A percentile compares a stretch with the other conserved stretches of the same genome.
Evolutionary conservation across 1,140 invertebrate species (phyloP).

Genomic region (Littorina saxatilis): DNA sequence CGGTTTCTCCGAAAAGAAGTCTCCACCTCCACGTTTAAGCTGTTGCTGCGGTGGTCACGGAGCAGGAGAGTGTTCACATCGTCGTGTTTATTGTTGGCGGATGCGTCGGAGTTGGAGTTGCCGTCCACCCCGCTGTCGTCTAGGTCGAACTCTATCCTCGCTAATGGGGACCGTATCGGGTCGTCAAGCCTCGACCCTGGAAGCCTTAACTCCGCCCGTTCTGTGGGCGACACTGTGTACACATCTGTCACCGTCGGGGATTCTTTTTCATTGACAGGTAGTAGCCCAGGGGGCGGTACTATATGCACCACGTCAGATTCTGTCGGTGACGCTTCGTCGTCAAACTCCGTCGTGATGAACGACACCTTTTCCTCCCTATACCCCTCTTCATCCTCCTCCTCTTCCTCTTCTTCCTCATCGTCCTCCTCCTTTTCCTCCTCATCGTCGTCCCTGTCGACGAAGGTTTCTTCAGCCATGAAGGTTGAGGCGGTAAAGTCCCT

Average conservation of each 20-base stretch:
- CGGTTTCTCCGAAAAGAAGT: neutral
- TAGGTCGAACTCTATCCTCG: neutral
- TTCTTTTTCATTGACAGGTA: no score
- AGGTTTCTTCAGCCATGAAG: slow-evolving; percentile 18
- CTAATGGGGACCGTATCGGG: neutral
- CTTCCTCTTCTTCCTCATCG: neutral
- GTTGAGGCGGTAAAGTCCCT: slow-evolving; percentile 41
- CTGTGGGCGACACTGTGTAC: no score
- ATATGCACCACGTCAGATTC: no score
- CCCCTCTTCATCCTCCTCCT: neutral
- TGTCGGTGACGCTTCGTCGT: no score
- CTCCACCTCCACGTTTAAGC: slow-evolving; percentile 29
- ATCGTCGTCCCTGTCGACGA: neutral
- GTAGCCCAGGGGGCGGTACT: neutral
- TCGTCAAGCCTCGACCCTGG: neutral
- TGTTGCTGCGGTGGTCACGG: slow-evolving; percentile 34
- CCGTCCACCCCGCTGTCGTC: slow-evolving; percentile 20
- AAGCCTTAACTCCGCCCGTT: no score
- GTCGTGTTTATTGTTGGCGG: neutral
- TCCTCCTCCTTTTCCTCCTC: slow-evolving; percentile 1
- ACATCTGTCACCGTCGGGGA: no score
- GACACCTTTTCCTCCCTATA: neutral
- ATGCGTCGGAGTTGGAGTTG: neutral
- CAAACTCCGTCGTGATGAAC: no score
- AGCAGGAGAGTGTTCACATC: neutral